Evolutionary conservation across 2,888 invertebrate species (phyloP), one percentile per base, ranked within the genome.

Genomic region (Ornithoptera alexandrae): DNA sequence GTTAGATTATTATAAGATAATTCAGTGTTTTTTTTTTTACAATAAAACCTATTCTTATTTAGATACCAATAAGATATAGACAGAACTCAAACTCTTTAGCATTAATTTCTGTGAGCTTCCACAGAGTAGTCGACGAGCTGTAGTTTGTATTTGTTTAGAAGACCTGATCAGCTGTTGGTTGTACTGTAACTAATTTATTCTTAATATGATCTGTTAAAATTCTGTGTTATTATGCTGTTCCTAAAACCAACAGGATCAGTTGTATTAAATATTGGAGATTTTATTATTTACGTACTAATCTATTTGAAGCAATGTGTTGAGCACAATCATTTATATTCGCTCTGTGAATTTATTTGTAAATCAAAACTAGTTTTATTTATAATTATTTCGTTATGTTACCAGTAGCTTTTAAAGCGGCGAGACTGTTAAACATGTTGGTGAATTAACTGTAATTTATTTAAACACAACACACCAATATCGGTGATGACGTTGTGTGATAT

Each of bases 331-430:
- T 8, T n/a, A 7, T 6, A n/a, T 10, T 62, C 63, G 53, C n/a
- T 62, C 58, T 60, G 62, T 66, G 58, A 59, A 46, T 62, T 58
- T 61, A 56, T 59, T 63, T 70, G 66, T 70, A 70, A n/a, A 66
- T 70, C 36, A 39, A 59, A 42, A 15, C 7, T 66, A 42, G 20
- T 59, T 53, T 60, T 7, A 22, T 68, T 18, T 64, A 58, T 20
- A 57, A 2, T 15, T 59, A 46, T 65, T 58, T 70, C 36, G 59
- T 50, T 42, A 66, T 62, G 70, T 70, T 70, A 70, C 70, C 70
- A 70, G 64, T 70, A 20, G 57, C 70, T 70, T 69, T 22, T 22
- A 30, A 61, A 62, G 56, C 69, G 46, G 57, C 24, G 65, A 65
- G 68, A 68, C 63, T 68, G 63, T 59, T 39, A 53, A 59, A n/a